Conservation (phyloP, 2,888 invertebrate genomes). For the Pherbina coryleti region DNA sequence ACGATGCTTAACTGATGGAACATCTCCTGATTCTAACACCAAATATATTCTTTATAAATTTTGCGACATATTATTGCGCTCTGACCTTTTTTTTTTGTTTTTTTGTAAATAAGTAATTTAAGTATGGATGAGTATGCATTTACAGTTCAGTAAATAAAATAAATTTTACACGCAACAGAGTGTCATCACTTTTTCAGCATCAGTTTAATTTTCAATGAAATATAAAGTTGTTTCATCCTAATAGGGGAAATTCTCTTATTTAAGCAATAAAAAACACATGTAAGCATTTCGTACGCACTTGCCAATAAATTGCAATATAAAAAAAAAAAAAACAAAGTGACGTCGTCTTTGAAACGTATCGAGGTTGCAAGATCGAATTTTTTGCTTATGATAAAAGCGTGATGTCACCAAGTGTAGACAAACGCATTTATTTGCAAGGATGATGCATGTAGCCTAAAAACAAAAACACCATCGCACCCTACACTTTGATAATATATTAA, state of each 20-base stretch:
- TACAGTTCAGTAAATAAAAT: too few relatives aligned
- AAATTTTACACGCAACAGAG: too few relatives aligned
- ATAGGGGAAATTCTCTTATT: slow-evolving; percentile 11
- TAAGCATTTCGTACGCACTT: slow-evolving; percentile 2
- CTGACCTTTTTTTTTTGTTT: too few relatives aligned
- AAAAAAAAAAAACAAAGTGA: slow-evolving; percentile 13
- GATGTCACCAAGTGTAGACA: slow-evolving; percentile 28
- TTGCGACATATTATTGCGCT: too few relatives aligned
- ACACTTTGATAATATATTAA: neutral
- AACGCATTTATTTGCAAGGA: neutral
- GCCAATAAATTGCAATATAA: slow-evolving; percentile 11
- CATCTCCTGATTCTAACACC: too few relatives aligned
- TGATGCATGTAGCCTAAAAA: neutral
- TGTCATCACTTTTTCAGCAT: too few relatives aligned
- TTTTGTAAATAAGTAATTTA: too few relatives aligned
- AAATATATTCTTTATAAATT: too few relatives aligned
- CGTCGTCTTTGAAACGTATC: slow-evolving; percentile 21
- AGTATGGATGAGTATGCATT: too few relatives aligned
- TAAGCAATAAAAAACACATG: slow-evolving; percentile 4
- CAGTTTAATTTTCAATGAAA: slow-evolving; percentile 11
- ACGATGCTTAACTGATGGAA: too few relatives aligned
- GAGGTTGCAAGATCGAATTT: slow-evolving; percentile 14
- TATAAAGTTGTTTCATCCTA: slow-evolving; percentile 21
- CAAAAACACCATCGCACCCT: neutral
- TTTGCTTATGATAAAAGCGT: slow-evolving; percentile 24